A percentile compares a stretch with the other conserved stretches of the same genome.
phyloP scores from a whole-genome alignment of 1,140 invertebrate species.

The Ceratina calcarata region DNA sequence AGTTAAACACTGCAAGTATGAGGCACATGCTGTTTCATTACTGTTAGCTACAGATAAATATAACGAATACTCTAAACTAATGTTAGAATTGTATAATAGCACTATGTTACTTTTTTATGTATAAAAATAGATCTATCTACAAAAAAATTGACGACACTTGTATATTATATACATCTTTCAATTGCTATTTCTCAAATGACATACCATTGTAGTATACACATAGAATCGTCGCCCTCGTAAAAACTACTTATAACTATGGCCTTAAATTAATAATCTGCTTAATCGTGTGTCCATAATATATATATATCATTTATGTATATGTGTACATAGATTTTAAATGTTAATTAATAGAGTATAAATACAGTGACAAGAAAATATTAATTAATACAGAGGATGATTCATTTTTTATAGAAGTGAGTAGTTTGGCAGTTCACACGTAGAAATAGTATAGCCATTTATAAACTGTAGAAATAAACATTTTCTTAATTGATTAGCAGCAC shows the following conservation, averaged over 20 bases:
- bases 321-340: constrained; percentile 45
- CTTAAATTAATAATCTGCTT: constrained; percentile 23
- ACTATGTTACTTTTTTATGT: constrained; percentile 50
- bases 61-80: constrained; percentile 49
- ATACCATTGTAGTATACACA: constrained; percentile 26
- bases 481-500: neutral
- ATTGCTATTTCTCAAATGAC: constrained; percentile 37
- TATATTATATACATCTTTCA: constrained; percentile 57
- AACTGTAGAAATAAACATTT: constrained; percentile 34
- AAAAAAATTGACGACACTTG: constrained; percentile 46
- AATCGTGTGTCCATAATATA: neutral
- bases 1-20: constrained; percentile 57
- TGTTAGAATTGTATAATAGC: constrained; percentile 37
- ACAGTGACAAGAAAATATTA: constrained; percentile 46
- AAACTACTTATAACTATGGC: constrained; percentile 22
- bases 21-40: constrained; percentile 68
- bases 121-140: constrained; percentile 67
- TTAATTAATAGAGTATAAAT: constrained; percentile 23
- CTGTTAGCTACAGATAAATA: constrained; percentile 55
- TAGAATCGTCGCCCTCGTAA: constrained; percentile 18
- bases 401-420: constrained; percentile 25
- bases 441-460: constrained; percentile 1
- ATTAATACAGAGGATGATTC: constrained; percentile 16
- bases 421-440: constrained; percentile 14
- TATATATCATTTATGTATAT: constrained; percentile 36